Conservation (phyloP, 2,888 invertebrate genomes). For the Zygothrica quintamaculata region DNA sequence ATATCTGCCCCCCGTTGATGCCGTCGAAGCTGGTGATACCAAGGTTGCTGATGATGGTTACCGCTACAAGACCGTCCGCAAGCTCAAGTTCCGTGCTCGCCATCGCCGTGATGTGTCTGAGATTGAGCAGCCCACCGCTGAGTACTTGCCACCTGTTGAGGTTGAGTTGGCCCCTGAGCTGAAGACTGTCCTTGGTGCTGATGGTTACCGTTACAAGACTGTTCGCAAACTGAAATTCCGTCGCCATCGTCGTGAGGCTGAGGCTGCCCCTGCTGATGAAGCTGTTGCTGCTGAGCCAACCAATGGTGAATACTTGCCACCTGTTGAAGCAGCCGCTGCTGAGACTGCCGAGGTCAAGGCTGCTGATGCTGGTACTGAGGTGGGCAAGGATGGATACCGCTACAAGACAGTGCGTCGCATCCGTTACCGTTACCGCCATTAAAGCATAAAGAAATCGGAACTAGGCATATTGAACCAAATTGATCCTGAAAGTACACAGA, state of each 20-base stretch:
- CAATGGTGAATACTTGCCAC: slow-evolving; percentile 78
- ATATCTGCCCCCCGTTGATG: slow-evolving; percentile 77
- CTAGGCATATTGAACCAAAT: slow-evolving; percentile 75
- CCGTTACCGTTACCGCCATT: slow-evolving; percentile 81
- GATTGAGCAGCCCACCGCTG: slow-evolving; percentile 67
- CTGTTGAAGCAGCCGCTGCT: slow-evolving; percentile 54
- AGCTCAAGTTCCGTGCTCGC: slow-evolving; percentile 79
- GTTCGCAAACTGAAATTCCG: slow-evolving; percentile 73
- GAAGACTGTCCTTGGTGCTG: slow-evolving; percentile 75
- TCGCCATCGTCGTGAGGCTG: slow-evolving; percentile 80
- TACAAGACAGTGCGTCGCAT: slow-evolving; percentile 82
- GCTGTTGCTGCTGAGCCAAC: slow-evolving; percentile 54
- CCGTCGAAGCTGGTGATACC: slow-evolving; percentile 63
- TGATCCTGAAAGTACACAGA: slow-evolving; percentile 76
- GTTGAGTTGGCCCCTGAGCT: slow-evolving; percentile 78
- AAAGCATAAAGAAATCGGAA: slow-evolving; percentile 37
- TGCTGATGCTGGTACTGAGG: slow-evolving; percentile 75
- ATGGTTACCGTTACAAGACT: slow-evolving; percentile 79
- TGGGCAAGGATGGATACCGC: slow-evolving; percentile 82
- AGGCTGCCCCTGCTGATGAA: slow-evolving; percentile 51
- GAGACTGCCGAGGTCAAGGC: slow-evolving; percentile 49
- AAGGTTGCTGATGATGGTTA: slow-evolving; percentile 81
- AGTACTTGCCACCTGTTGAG: slow-evolving; percentile 75
- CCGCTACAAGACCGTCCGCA: slow-evolving; percentile 83
- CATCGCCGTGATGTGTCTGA: slow-evolving; percentile 83